Conservation (phyloP, 2,797 vertebrate genomes). For the Sebastes trivittatus region DNA sequence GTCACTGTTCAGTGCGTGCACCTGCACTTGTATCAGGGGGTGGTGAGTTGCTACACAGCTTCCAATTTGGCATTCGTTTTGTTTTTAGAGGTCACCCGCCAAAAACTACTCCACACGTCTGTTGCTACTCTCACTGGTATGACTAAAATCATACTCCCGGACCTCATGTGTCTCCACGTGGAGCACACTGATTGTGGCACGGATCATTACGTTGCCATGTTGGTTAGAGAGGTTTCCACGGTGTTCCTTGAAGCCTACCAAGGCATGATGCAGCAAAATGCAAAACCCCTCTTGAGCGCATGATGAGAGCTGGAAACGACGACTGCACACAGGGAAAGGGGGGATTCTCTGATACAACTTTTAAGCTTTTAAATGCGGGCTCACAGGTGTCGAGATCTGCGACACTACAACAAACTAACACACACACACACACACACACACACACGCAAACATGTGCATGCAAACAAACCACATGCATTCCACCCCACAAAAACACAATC, state of each 20-base stretch:
- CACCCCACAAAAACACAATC: constrained; percentile 25
- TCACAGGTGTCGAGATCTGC: constrained; percentile 26
- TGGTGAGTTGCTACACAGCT: constrained; percentile 1
- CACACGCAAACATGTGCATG: neutral
- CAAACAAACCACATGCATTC: constrained; percentile 12
- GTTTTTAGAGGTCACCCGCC: constrained; percentile 34
- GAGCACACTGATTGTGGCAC: constrained; percentile 4
- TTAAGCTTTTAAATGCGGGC: constrained; percentile 38
- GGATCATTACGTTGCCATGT: constrained; percentile 40
- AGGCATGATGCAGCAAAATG: constrained; percentile 56
- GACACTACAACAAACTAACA: neutral
- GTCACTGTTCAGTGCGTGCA: constrained; percentile 54
- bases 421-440: neutral
- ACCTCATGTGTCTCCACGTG: neutral
- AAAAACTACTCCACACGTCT: constrained; percentile 18
- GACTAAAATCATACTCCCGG: constrained; percentile 12
- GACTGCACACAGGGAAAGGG: neutral
- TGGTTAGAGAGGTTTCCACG: constrained; percentile 33
- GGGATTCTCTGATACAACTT: constrained; percentile 33
- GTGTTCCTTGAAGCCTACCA: constrained; percentile 26
- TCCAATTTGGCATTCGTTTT: constrained; percentile 40
- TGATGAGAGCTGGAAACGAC: constrained; percentile 24
- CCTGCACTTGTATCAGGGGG: constrained; percentile 39
- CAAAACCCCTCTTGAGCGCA: constrained; percentile 23
- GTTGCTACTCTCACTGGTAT: neutral